A percentile compares a stretch with the other conserved stretches of the same genome.
These are phyloP conservation scores for Lithobates pipiens DNA, from an alignment of 2,797 vertebrate species.

Conservation along the genomic window DNA sequence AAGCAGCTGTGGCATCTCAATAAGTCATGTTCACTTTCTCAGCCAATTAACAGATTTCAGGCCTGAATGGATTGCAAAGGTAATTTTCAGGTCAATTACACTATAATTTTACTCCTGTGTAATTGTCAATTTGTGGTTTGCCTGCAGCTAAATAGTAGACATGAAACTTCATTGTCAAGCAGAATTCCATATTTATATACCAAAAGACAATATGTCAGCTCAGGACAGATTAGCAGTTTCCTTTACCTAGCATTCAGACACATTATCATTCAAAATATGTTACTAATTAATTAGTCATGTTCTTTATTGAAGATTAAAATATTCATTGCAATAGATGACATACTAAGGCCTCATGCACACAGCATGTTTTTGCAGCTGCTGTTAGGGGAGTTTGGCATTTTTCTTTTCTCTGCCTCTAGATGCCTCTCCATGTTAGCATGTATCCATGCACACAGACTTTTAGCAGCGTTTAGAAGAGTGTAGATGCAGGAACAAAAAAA, in stretches of 20 bases:
- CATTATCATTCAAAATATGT: not conserved
- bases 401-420: no score
- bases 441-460: no score
- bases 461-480: no score
- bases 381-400: no score
- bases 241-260: not conserved
- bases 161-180: not conserved
- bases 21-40: slow-evolving; percentile 38
- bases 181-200: not conserved
- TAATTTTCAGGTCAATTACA: slow-evolving; percentile 42
- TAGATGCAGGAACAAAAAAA: no score
- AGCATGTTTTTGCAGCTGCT: no score
- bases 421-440: no score
- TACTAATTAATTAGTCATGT: no score
- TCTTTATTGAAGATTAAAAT: no score
- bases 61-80: slow-evolving; percentile 2
- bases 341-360: no score
- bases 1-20: slow-evolving; percentile 28
- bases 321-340: no score
- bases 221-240: not conserved
- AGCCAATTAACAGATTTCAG: slow-evolving; percentile 25
- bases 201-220: not conserved
- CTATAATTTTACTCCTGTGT: slow-evolving; percentile 1
- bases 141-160: not conserved
- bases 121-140: not conserved